A percentile compares a stretch with the other conserved stretches of the same genome.
Conservation (phyloP, 2,797 vertebrate genomes). For the Gambusia yucatana region DNA sequence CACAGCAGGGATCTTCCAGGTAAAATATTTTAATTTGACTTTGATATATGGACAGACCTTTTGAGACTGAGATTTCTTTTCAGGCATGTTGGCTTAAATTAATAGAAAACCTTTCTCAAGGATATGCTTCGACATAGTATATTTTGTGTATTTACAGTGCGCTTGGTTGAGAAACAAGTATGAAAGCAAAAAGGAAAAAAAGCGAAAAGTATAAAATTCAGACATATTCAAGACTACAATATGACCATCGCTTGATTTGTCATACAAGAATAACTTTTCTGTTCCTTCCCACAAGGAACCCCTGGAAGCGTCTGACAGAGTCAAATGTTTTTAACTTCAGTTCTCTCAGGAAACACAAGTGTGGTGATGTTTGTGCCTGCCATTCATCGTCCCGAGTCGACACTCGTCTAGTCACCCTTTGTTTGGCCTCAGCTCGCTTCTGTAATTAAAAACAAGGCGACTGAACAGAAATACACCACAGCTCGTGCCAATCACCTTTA, state of each 20-base stretch:
- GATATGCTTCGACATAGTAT: background rate
- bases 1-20: constrained; percentile 58
- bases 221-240: background rate
- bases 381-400: background rate
- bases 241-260: background rate
- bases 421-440: background rate
- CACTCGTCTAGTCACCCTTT: background rate
- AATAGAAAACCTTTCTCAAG: background rate
- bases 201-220: background rate
- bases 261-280: background rate
- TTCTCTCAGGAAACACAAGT: background rate
- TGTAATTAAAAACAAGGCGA: background rate
- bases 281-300: background rate
- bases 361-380: background rate
- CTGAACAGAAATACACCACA: background rate
- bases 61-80: constrained; percentile 44
- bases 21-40: constrained; percentile 64
- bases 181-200: background rate
- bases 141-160: background rate
- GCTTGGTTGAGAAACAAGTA: background rate
- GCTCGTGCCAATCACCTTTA: background rate
- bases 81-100: constrained; percentile 34
- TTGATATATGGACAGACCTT: constrained; percentile 46
- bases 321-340: background rate
- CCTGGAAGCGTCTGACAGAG: background rate